Base-by-base conservation (phyloP, 2,888 invertebrate species). In the Cremastinae sp. region DNA sequence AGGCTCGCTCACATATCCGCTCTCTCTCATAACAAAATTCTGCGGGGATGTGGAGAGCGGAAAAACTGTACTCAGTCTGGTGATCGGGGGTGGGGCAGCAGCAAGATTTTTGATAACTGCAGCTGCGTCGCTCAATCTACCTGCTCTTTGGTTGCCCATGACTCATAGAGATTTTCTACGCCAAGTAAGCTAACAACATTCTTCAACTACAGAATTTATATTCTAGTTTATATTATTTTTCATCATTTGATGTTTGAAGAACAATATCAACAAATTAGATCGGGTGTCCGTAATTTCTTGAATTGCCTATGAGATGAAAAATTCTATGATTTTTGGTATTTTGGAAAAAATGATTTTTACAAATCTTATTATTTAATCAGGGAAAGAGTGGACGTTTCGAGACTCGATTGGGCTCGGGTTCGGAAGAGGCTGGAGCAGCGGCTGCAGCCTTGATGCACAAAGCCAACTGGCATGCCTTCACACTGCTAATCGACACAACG, bases 401-500 rank as follows among this genome's bases (percentile, higher is more conserved):
- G 73, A 87, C 84, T 37, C 88, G 89, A 0, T 80, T 89, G 69
- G 89, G 89, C 5, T 85, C 87, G 9, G 85, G 87, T 51, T 85
- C 89, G 1, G 88, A 82, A 64, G 89, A 90, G 77, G 86, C 88
- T 35, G 89, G 89, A 41, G 86, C 87, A 20, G 89, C 89, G 2
- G 88, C 89, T 0, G 87, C 88, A 0, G 86, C 88, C 1, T 78
- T 90, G 43, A 89, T 90, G 89, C 86, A 88, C 79, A 87, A 88
- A 76, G 88, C 89, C 8, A 89, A 90, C 73, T 90, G 89, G 89
- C 89, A 89, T 75, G 89, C 89, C 9, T 90, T 90, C 65, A 90
- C 89, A 20, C 85, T 89, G 1, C 83, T 89, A 37, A 85, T 89
- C 37, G 89, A 89, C 73, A 86, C 88, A 65, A 89, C 87, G 0